Evolutionary conservation across 2,888 invertebrate genomes (phyloP).

Genomic region (Hydrotaea diabolus): DNA sequence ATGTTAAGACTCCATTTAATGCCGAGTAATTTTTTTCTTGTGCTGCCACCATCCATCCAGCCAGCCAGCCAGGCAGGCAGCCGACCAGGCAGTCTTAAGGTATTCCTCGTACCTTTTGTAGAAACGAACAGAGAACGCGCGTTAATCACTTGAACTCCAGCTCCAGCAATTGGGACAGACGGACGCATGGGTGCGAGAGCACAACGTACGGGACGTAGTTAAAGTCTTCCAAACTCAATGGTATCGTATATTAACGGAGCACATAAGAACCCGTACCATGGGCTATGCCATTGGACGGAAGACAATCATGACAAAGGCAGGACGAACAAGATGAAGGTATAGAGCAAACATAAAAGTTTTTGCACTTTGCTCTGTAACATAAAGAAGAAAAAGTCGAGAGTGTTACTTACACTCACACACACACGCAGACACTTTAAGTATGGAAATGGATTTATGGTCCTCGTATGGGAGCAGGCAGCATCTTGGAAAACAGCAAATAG

Average conservation of each 20-base stretch:
- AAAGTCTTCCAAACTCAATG: constrained; percentile 28
- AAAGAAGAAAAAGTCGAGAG: constrained; percentile 50
- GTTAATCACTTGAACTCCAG: constrained; percentile 35
- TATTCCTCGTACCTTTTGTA: constrained; percentile 1
- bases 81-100: background rate
- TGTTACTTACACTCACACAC: constrained; percentile 27
- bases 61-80: constrained; percentile 2
- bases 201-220: background rate
- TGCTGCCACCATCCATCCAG: background rate
- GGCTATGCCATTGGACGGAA: constrained; percentile 6
- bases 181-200: background rate
- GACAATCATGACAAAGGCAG: background rate
- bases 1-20: constrained; percentile 60
- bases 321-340: background rate
- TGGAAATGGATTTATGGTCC: constrained; percentile 66
- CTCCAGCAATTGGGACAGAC: background rate
- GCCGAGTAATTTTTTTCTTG: constrained; percentile 42
- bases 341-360: constrained; percentile 62
- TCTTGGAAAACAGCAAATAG: constrained; percentile 44
- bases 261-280: constrained; percentile 10
- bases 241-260: constrained; percentile 21
- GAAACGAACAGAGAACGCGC: constrained; percentile 29
- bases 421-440: constrained; percentile 49
- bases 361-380: constrained; percentile 60
- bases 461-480: constrained; percentile 37